These are phyloP conservation scores for Penaeus monodon DNA, from an alignment of 2,888 invertebrate genomes.

Conservation along the genomic window DNA sequence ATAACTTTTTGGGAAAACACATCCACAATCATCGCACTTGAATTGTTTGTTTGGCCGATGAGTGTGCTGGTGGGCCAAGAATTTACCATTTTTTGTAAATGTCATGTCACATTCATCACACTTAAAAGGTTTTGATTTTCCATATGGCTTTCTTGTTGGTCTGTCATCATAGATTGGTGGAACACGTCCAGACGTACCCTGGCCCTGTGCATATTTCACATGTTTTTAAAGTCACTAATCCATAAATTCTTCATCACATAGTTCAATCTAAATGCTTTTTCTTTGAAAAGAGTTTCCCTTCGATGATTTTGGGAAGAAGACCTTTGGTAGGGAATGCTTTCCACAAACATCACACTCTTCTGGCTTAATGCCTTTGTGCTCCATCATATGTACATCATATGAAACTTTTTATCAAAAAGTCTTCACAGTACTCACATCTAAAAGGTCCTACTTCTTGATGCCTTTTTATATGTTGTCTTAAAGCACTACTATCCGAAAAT, in stretches of 20 bases:
- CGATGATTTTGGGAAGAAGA: constrained; percentile 56
- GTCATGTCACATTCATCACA: constrained; percentile 61
- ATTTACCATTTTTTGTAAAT: constrained; percentile 61
- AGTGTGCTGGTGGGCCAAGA: constrained; percentile 57
- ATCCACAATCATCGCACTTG: constrained; percentile 62
- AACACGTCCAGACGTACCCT: constrained; percentile 28
- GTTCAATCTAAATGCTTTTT: constrained; percentile 59
- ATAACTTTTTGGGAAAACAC: constrained; percentile 61
- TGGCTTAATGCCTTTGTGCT: constrained; percentile 61
- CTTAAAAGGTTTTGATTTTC: constrained; percentile 53
- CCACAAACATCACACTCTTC: constrained; percentile 63
- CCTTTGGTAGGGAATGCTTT: constrained; percentile 60
- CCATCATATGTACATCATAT: constrained; percentile 61
- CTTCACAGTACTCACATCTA: constrained; percentile 54
- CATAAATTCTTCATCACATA: constrained; percentile 59
- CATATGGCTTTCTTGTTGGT: constrained; percentile 50
- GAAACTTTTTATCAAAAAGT: constrained; percentile 58
- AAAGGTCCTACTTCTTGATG: constrained; percentile 59
- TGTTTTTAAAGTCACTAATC: constrained; percentile 62
- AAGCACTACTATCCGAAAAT: constrained; percentile 60
- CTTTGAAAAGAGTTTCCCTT: constrained; percentile 57
- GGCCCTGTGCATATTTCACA: constrained; percentile 60
- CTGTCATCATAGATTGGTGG: constrained; percentile 51
- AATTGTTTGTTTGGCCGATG: constrained; percentile 58
- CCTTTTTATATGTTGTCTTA: constrained; percentile 58